Evolutionary conservation across 2,113 vertebrate species (phyloP), one percentile per base, ranked within the genome.

Genomic region (Poicephalus meyeri): DNA sequence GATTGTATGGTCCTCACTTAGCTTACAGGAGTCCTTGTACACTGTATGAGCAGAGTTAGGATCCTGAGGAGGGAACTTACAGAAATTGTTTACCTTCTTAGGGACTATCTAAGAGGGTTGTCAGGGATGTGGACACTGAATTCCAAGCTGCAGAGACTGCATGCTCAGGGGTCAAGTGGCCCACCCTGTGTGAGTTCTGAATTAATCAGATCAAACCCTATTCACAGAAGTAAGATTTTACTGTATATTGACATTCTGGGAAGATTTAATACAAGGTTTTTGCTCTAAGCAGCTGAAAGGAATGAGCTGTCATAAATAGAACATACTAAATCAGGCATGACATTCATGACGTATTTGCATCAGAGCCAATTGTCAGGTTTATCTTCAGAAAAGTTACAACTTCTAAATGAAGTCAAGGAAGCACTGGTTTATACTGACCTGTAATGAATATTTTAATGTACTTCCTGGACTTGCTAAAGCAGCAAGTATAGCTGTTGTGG

Each of bases 401-500:
- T 79, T 77, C 53, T 78, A 74, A 81, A 41, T 13, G 10, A 81
- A 69, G 29, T 42, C 56, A 65, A 80, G 65, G n/a, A 88, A 91
- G 24, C 53, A n/a, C 26, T 23, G 33, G 42, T 77, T 68, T 69
- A 25, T 64, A 91, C 98, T 97, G 58, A 99, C 99, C 99, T 99
- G 99, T 65, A 99, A 91, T 2, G 99, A 98, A 42, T 99, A 97
- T 46, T 93, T 96, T 41, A 99, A 89, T 2, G 97, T 99, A 16
- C 95, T 99, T 80, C 98, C 98, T 3, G 99, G 98, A 79, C 99
- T 99, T 31, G 99, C 99, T 95, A 99, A 95, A 21, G 99, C 99
- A 4, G 99, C 99, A 37, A 99, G 97, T 44, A 99, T 98, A 55
- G 99, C 98, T 0, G 99, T 99, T n/a, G 99, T 99, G 56, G 99